phyloP scores from a whole-genome alignment of 1,140 invertebrate species.

The Andrena cerasifolii region DNA sequence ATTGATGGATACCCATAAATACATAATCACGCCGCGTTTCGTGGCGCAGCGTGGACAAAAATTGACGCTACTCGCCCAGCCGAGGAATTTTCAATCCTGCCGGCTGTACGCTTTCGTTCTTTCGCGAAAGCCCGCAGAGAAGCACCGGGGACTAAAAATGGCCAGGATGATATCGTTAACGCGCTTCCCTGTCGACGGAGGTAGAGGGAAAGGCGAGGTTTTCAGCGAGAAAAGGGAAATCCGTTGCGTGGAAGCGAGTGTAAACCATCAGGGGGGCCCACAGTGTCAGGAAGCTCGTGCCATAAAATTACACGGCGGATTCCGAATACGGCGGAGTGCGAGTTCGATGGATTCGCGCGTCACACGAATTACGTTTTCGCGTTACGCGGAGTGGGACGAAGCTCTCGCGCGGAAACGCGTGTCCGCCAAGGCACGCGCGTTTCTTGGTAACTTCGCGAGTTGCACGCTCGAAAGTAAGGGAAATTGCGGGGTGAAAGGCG shows the following conservation, averaged over 20 bases:
- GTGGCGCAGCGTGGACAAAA: slow-evolving; percentile 58
- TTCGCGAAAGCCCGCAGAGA: not conserved
- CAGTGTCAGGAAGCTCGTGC: not conserved
- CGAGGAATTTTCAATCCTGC: slow-evolving; percentile 60
- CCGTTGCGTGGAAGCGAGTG: not conserved
- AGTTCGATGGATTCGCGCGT: slow-evolving; percentile 1
- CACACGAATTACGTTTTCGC: not conserved
- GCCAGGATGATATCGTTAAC: no score
- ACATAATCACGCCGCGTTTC: slow-evolving; percentile 63
- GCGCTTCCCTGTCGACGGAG: no score
- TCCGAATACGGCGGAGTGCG: not conserved
- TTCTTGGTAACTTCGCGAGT: slow-evolving; percentile 68
- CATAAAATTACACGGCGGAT: not conserved
- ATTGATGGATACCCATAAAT: slow-evolving; percentile 68
- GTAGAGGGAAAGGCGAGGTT: not conserved
- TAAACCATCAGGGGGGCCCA: not conserved
- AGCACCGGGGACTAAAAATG: no score
- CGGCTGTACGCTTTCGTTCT: not conserved
- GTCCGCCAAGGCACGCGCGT: slow-evolving; percentile 28
- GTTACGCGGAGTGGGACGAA: not conserved
- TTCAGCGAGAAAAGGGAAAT: not conserved
- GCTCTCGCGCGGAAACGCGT: no score
- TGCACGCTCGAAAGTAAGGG: slow-evolving; percentile 41
- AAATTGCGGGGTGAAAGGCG: slow-evolving; percentile 66
- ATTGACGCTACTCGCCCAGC: slow-evolving; percentile 38